These are phyloP conservation scores for Drosophila falleni DNA, from an alignment of 2,888 invertebrate species.

Conservation along the genomic window DNA sequence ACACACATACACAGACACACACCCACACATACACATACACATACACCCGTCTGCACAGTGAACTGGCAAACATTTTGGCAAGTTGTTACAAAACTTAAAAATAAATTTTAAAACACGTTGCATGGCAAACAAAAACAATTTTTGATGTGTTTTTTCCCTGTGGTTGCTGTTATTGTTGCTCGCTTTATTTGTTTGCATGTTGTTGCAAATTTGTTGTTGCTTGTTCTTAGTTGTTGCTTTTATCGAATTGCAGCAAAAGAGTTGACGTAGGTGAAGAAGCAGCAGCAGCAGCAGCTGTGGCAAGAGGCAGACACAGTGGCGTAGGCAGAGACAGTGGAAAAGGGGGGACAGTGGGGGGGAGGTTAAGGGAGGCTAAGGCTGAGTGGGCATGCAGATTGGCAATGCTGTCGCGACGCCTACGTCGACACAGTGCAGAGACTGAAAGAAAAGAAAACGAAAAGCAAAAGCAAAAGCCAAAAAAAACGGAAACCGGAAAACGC, in stretches of 20 bases:
- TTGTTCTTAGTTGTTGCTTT: conserved; percentile 18
- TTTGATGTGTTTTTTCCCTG: conserved; percentile 28
- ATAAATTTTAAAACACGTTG: conserved; percentile 66
- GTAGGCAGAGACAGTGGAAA: neutral
- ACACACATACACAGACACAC: conserved; percentile 22
- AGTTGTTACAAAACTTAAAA: conserved; percentile 65
- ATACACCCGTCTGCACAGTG: neutral
- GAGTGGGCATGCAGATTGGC: conserved; percentile 60
- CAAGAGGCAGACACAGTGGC: neutral
- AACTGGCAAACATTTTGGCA: conserved; percentile 53
- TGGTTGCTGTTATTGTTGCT: conserved; percentile 15
- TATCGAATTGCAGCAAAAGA: conserved; percentile 37
- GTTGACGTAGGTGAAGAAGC: neutral
- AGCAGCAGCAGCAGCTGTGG: neutral
- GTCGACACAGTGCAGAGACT: neutral
- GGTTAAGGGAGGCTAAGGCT: neutral
- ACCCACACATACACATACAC: neutral
- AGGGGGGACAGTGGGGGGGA: neutral
- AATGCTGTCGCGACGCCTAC: conserved; percentile 15
- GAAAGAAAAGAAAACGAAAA: neutral
- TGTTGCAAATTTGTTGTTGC: conserved; percentile 14
- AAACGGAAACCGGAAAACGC: conserved; percentile 70
- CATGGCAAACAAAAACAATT: conserved; percentile 48
- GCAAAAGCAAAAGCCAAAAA: too few species aligned
- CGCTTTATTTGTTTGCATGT: conserved; percentile 47